Evolutionary conservation across 1,140 invertebrate genomes (phyloP).

Genomic region (Hycleus cichorii): DNA sequence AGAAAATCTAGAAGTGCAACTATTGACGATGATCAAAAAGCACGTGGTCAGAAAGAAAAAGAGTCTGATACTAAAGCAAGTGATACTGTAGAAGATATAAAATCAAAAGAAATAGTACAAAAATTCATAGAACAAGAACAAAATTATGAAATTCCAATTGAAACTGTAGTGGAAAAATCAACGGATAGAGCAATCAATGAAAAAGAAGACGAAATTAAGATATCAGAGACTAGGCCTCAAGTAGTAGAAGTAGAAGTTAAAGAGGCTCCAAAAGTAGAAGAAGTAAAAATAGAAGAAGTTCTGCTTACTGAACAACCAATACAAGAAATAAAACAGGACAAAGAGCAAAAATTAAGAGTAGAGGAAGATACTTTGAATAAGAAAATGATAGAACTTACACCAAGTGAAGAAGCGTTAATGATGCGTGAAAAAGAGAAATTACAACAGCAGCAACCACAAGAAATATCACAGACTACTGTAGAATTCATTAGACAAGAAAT

Average conservation of each 20-base stretch:
- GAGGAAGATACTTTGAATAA: not conserved
- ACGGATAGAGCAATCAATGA: not conserved
- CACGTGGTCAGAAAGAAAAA: not conserved
- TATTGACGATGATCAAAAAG: not conserved
- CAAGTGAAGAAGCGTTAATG: slow-evolving; percentile 8
- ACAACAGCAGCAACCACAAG: slow-evolving; percentile 17
- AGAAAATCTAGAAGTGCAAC: too few relatives aligned
- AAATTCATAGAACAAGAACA: not conserved
- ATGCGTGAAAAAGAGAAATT: slow-evolving; percentile 11
- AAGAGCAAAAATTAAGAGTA: not conserved
- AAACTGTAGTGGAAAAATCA: too few relatives aligned
- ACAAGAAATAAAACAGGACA: too few relatives aligned
- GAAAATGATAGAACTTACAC: slow-evolving; percentile 5
- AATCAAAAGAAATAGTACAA: not conserved
- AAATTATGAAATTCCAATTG: not conserved
- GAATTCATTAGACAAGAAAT: not conserved
- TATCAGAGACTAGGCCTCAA: too few relatives aligned
- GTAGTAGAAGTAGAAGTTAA: too few relatives aligned
- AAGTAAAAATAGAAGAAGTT: too few relatives aligned
- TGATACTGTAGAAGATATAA: not conserved
- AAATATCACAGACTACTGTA: slow-evolving; percentile 7
- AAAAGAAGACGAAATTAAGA: not conserved
- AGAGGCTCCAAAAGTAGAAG: too few relatives aligned
- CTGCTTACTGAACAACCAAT: too few relatives aligned
- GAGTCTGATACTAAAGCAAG: not conserved